Conservation (phyloP, 2,888 invertebrate species). For the Chironomus riparius region DNA sequence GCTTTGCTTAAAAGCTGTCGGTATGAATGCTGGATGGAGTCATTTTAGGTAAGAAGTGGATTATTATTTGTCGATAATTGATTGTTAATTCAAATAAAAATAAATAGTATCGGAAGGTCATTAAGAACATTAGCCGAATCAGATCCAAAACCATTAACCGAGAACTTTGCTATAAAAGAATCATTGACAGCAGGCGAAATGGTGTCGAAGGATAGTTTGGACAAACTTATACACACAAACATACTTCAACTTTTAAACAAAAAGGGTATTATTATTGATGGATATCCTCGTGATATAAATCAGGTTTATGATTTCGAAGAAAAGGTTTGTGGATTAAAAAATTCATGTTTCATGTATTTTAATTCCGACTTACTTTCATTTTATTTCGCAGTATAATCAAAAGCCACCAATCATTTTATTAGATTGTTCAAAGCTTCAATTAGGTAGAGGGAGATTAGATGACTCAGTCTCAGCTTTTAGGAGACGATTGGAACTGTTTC, state of each 20-base stretch:
- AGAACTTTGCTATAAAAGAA: constrained; percentile 57
- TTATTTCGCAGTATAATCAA: constrained; percentile 56
- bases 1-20: constrained; percentile 63
- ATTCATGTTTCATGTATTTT: not conserved
- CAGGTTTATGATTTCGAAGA: constrained; percentile 83
- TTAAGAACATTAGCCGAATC: constrained; percentile 65
- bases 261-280: constrained; percentile 82
- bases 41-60: constrained; percentile 51
- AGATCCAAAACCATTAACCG: constrained; percentile 51
- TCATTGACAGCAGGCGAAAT: constrained; percentile 72
- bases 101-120: constrained; percentile 60
- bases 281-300: constrained; percentile 83
- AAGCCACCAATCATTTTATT: constrained; percentile 72
- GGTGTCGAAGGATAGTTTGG: constrained; percentile 67
- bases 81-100: not conserved
- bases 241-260: constrained; percentile 52
- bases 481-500: constrained; percentile 72
- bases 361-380: constrained; percentile 18
- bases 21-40: constrained; percentile 61
- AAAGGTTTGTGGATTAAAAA: constrained; percentile 52
- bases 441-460: constrained; percentile 74
- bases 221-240: constrained; percentile 63
- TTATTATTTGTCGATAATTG: not conserved
- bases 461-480: constrained; percentile 81
- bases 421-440: constrained; percentile 84